These are phyloP conservation scores for Oreortyx pictus DNA, from an alignment of 2,797 vertebrate species.

Conservation along the genomic window DNA sequence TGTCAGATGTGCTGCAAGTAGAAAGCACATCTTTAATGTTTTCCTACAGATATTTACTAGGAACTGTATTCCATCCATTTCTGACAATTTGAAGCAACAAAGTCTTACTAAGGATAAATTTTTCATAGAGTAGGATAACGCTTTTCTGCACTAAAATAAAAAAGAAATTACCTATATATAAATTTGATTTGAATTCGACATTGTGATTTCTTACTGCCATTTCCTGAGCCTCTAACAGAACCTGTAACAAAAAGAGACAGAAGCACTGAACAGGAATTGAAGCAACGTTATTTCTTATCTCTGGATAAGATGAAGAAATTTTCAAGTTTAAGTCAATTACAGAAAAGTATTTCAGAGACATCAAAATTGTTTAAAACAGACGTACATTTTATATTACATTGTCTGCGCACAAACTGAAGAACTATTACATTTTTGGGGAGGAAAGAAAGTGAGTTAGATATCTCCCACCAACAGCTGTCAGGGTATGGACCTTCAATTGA, in stretches of 20 bases:
- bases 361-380: background rate
- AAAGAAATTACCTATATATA: slow-evolving; percentile 86
- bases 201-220: slow-evolving; percentile 93
- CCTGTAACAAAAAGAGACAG: slow-evolving; percentile 78
- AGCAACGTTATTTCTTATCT: slow-evolving; percentile 39
- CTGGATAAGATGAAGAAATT: background rate
- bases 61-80: background rate
- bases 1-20: background rate
- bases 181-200: slow-evolving; percentile 95
- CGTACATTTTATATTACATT: background rate
- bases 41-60: background rate
- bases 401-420: background rate
- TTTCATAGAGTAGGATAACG: background rate
- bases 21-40: background rate
- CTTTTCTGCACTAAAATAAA: background rate
- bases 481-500: background rate
- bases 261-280: background rate
- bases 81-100: background rate
- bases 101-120: background rate
- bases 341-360: background rate
- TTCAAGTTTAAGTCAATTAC: slow-evolving; percentile 2
- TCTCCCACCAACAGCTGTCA: background rate
- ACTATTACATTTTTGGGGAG: background rate
- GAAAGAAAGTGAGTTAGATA: background rate
- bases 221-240: slow-evolving; percentile 96